Evolutionary conservation across 2,113 vertebrate genomes (phyloP).

Genomic region (Morphnarchus princeps): DNA sequence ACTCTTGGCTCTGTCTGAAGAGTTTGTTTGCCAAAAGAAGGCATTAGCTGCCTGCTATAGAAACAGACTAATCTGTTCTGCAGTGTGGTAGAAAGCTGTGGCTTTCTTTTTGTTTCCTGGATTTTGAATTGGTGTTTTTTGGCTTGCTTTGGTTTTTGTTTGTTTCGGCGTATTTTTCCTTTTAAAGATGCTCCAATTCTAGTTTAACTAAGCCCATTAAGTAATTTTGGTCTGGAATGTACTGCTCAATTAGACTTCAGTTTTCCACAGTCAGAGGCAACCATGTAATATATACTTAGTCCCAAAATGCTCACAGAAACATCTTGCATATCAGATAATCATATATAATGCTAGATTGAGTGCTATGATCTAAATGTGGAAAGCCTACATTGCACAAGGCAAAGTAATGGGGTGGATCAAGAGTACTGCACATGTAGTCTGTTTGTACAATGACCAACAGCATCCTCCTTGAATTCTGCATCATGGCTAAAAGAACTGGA

Average conservation of each 20-base stretch:
- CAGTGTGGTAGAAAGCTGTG: background rate
- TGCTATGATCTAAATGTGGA: background rate
- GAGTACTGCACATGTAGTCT: background rate
- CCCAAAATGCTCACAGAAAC: background rate
- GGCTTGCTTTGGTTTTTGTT: background rate
- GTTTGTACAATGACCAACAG: background rate
- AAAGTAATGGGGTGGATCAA: background rate
- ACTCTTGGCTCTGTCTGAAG: slow-evolving; percentile 38
- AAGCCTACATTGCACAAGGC: background rate
- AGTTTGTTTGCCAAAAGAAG: slow-evolving; percentile 38
- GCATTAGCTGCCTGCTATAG: slow-evolving; percentile 34
- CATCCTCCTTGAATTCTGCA: background rate
- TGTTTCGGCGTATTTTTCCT: background rate
- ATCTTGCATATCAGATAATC: background rate
- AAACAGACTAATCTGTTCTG: slow-evolving; percentile 21
- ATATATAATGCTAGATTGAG: background rate
- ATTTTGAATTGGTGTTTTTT: background rate
- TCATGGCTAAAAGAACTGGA: background rate
- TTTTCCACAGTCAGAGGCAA: background rate
- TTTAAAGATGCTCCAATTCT: background rate
- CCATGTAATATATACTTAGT: background rate
- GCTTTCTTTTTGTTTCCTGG: slow-evolving; percentile 4
- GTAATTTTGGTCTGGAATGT: background rate
- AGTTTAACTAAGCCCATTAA: background rate
- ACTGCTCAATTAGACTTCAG: background rate